Evolutionary conservation across 2,113 vertebrate genomes (phyloP), one percentile per base, ranked within the genome.

Genomic region (Emydura subglobosa): DNA sequence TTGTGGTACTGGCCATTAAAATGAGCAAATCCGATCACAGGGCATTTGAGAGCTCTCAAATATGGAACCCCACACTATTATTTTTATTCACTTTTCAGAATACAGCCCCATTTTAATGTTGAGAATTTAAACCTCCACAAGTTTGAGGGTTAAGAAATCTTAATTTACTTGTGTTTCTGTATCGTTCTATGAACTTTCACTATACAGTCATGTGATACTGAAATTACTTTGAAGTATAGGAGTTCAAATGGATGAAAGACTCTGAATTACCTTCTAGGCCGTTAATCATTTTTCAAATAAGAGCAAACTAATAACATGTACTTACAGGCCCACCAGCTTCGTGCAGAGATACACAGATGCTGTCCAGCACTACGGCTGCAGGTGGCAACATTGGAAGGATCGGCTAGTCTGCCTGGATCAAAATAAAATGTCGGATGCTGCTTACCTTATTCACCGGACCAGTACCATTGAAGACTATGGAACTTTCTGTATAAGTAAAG

Each of bases 261-360:
- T 92, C 87, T 78, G 25, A 82, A 79, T 57, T 49, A 11, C 29
- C 57, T 88, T 88, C 53, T 53, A 29, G 10, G 39, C 44, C n/a
- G 83, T 5, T 25, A n/a, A 79, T 54, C 14, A 10, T 57, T 13
- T 79, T 57, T 83, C 17, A 6, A 39, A 83, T 34, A 87, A 92
- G 5, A 86, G 9, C 2, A 78, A 4, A 50, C 1, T 74, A 51
- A 83, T 9, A 44, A 19, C 29, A 16, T 79, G 27, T 97, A 98
- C 98, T 96, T 98, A 99, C 98, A 97, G 92, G 98, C 96, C 98
- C 98, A 99, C 98, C 98, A 99, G 49, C 98, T 98, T 91, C 94
- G 93, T 78, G 89, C 95, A 88, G 98, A 98, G 78, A 97, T 92
- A 47, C 97, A 98, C 31, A 92, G 49, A 25, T 1, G 19, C 5